Evolutionary conservation across 1,140 invertebrate species (phyloP), one percentile per base, ranked within the genome.

Genomic region (Drosophila fuyamai): DNA sequence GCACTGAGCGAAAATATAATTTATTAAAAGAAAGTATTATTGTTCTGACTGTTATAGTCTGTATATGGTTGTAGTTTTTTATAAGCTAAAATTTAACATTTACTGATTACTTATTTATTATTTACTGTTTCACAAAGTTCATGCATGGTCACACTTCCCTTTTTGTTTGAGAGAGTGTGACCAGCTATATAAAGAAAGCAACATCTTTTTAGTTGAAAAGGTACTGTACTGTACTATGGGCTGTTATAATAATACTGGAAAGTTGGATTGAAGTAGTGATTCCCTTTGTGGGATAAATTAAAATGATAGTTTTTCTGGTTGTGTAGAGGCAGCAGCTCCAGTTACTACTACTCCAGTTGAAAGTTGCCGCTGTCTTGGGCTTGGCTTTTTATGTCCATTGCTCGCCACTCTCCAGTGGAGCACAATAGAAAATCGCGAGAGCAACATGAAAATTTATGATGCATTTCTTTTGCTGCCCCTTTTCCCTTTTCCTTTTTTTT

Each of bases 371-470:
- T 70, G 79, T 88, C 83, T 86, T 88, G 83, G 83, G 79, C 79
- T 76, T 71, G 65, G 66, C 78, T 85, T 86, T 85, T 86, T 71
- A 71, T 71, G 65, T 71, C 67, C 67, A 71, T 71, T 53, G 47
- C 51, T 60, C 43, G 56, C 51, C 41, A 44, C 32, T 27, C 47
- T 46, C 71, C 16, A 32, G 74, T 67, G 60, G 41, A 65, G 70
- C 79, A 86, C 82, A 86, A 86, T 86, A 88, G 82, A 86, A 88
- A 88, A 86, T 86, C 83, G 83, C 79, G 81, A 66, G 82, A 85
- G 82, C 74, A 86, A 70, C 83, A 86, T 88, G 83, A 86, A 86
- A 86, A 86, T 86, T 88, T 86, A 86, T 86, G 83, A 88, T 88
- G 80, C 83, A 86, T 86, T 76, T 76, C 59, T 67, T 66, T 51